Conservation (phyloP, 2,888 invertebrate species). For the Heteropelma amictum region DNA sequence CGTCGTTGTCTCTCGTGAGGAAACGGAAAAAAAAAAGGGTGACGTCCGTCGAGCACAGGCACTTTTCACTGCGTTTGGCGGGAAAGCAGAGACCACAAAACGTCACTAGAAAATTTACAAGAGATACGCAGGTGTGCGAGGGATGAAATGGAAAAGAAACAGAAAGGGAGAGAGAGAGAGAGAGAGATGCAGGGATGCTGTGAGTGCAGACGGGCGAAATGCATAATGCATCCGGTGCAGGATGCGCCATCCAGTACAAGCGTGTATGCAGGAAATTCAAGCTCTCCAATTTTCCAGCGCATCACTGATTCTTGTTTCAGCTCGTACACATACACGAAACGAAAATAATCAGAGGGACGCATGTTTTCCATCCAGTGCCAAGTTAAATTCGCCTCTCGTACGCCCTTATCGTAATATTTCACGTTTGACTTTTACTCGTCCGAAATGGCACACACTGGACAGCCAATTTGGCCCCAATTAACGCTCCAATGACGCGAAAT, state of each 20-base stretch:
- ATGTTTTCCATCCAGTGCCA: too few species aligned
- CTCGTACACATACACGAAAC: background rate
- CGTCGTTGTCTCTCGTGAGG: too few species aligned
- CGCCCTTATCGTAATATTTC: too few species aligned
- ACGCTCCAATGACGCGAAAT: too few species aligned
- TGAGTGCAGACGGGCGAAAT: slow-evolving; percentile 63
- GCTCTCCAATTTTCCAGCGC: background rate
- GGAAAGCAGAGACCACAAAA: slow-evolving; percentile 38
- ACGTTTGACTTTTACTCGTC: too few species aligned
- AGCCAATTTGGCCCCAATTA: too few species aligned
- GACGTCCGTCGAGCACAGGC: background rate
- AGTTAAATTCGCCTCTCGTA: too few species aligned
- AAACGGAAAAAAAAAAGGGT: background rate
- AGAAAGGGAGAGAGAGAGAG: slow-evolving; percentile 16
- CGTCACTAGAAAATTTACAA: background rate
- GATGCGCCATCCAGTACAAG: slow-evolving; percentile 19
- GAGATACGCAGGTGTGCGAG: background rate
- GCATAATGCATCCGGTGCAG: slow-evolving; percentile 61
- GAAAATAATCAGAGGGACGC: too few species aligned
- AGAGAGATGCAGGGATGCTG: slow-evolving; percentile 22
- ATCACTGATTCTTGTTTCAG: slow-evolving; percentile 3
- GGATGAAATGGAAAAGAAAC: background rate
- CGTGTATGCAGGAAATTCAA: background rate
- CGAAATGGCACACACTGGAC: too few species aligned
- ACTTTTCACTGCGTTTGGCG: slow-evolving; percentile 33